phyloP scores from a whole-genome alignment of 2,888 invertebrate species.

The Frankliniella intonsa region DNA sequence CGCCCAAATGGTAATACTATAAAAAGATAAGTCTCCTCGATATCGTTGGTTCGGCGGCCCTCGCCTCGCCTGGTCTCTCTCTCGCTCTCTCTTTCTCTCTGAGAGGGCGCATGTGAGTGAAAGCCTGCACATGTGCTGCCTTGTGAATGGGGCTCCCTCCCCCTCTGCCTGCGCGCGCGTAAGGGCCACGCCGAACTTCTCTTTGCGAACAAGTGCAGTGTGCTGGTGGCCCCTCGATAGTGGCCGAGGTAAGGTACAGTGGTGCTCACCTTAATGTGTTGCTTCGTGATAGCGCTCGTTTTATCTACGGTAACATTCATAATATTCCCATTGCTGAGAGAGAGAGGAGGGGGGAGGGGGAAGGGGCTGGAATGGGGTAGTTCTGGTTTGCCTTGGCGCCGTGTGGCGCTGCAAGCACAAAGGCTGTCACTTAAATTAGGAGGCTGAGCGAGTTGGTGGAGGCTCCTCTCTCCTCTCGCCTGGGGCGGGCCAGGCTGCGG shows the following conservation, averaged over 20 bases:
- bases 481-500: too few relatives aligned
- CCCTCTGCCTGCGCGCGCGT: neutral
- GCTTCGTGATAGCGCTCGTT: too few relatives aligned
- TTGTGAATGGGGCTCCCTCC: neutral
- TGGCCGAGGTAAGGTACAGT: too few relatives aligned
- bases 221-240: too few relatives aligned
- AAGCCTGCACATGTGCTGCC: neutral
- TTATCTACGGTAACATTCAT: too few relatives aligned
- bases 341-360: neutral
- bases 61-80: neutral
- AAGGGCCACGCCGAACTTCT: neutral
- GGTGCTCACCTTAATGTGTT: too few relatives aligned
- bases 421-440: constrained; percentile 14
- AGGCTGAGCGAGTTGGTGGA: too few relatives aligned
- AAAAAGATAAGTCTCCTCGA: constrained; percentile 26
- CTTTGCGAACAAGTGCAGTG: too few relatives aligned
- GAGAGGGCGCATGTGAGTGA: neutral
- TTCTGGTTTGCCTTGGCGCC: neutral
- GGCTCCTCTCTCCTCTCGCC: too few relatives aligned
- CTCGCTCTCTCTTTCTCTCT: neutral
- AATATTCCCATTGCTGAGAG: neutral
- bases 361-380: neutral
- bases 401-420: neutral
- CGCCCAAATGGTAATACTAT: constrained; percentile 15
- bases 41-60: neutral